Evolutionary conservation across 2,113 vertebrate species (phyloP), one percentile per base, ranked within the genome.

Genomic region (Aviceda subcristata): DNA sequence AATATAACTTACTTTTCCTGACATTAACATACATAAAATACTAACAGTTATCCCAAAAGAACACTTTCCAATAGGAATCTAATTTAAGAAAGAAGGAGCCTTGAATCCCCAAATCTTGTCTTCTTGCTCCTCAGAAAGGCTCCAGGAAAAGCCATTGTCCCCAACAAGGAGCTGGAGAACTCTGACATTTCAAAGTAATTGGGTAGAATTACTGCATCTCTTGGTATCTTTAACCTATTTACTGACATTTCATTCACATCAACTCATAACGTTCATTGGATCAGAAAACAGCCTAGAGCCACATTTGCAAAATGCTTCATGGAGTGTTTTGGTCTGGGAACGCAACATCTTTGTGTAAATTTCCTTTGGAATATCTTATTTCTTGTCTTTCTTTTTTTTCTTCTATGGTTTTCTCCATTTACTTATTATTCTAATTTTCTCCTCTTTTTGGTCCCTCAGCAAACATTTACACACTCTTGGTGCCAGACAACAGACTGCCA

Each of bases 231-330:
- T 81, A 91, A 71, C 64, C 60, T 95, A 57, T 85, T 90, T 95
- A 55, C 81, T 92, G 94, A 55, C 60, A 78, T 89, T 94, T 93
- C 23, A 3, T 64, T 95, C 45, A 10, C 57, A 18, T 94, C 38
- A 10, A 71, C 86, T 85, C 46, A 9, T 90, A 60, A 72, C 19
- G 17, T 78, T 62, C 56, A 26, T 16, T 78, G 77, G 74, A 76
- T 96, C 71, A 91, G 87, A 79, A 94, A 93, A 51, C 81, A 90
- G 57, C 84, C 76, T 67, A 22, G 46, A 92, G 89, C 66, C 78
- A 15, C 23, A 15, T 72, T 75, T 88, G 81, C 81, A 48, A 87
- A 91, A 75, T 21, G 29, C 48, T 68, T 76, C n/a, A 3, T 38
- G 24, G 36, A 55, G 10, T 59, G 48, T 71, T 92, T 89, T 69